Conservation (phyloP, 2,797 vertebrate genomes). For the Calcarius lapponicus region DNA sequence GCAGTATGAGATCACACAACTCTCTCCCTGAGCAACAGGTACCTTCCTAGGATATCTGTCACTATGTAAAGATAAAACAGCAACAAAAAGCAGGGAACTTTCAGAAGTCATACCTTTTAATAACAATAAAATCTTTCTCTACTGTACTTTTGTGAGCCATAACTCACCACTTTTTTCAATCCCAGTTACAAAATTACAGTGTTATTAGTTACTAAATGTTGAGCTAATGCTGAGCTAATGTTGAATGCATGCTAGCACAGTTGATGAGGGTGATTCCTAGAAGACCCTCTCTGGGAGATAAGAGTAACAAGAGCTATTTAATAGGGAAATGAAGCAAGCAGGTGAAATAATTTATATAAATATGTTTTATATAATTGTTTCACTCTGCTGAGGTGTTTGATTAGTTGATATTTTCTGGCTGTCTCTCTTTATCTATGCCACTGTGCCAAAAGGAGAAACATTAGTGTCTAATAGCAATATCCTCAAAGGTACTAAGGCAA, state of each 20-base stretch:
- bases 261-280: not conserved
- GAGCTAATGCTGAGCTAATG: not conserved
- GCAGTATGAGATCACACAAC: not conserved
- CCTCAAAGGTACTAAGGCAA: not conserved
- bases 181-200: not conserved
- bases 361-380: not conserved
- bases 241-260: not conserved
- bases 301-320: not conserved
- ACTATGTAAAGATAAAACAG: not conserved
- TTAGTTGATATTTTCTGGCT: not conserved
- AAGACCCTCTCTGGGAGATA: not conserved
- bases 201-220: not conserved
- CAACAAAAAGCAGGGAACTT: not conserved
- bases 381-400: not conserved
- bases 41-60: not conserved
- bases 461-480: not conserved
- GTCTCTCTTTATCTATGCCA: not conserved
- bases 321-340: not conserved
- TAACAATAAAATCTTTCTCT: not conserved
- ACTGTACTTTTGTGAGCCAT: not conserved
- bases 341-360: not conserved
- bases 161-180: not conserved
- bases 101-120: not conserved
- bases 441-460: not conserved
- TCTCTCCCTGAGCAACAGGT: not conserved